phyloP scores from a whole-genome alignment of 1,140 invertebrate genomes.

The Aleiodes sp. region DNA sequence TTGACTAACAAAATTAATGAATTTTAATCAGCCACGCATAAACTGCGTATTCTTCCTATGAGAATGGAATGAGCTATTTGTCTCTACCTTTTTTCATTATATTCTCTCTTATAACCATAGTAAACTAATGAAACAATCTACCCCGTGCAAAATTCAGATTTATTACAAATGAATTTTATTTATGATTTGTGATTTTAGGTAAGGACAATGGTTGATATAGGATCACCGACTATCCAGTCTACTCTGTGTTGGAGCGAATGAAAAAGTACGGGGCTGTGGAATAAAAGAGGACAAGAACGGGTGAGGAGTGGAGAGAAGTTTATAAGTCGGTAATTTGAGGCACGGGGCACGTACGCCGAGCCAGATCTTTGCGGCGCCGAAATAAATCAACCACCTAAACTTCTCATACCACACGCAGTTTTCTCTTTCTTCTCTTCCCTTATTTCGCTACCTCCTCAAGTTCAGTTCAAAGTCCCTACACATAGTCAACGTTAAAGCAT shows the following conservation, averaged over 20 bases:
- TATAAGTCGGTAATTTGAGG: constrained; percentile 68
- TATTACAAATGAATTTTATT: constrained; percentile 6
- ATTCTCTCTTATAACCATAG: too few relatives aligned
- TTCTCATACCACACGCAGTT: constrained; percentile 38
- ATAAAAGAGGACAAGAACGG: not conserved
- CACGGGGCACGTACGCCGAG: constrained; percentile 62
- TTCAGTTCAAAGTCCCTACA: constrained; percentile 18
- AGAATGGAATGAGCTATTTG: not conserved
- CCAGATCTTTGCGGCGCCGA: constrained; percentile 64
- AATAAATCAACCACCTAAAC: constrained; percentile 65
- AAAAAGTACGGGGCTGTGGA: not conserved
- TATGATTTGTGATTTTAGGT: constrained; percentile 21
- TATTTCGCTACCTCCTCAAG: constrained; percentile 37
- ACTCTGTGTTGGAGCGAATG: not conserved
- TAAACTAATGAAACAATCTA: not conserved
- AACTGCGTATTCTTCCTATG: too few relatives aligned
- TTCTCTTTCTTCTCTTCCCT: constrained; percentile 36
- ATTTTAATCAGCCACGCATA: constrained; percentile 66
- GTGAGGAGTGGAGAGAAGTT: constrained; percentile 51
- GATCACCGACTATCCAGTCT: not conserved
- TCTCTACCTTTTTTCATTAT: too few relatives aligned
- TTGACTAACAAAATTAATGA: constrained; percentile 59
- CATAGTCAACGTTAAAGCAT: constrained; percentile 10
- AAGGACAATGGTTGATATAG: constrained; percentile 19
- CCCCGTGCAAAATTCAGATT: not conserved